phyloP scores from a whole-genome alignment of 2,888 invertebrate species.

The Tipula confusa region DNA sequence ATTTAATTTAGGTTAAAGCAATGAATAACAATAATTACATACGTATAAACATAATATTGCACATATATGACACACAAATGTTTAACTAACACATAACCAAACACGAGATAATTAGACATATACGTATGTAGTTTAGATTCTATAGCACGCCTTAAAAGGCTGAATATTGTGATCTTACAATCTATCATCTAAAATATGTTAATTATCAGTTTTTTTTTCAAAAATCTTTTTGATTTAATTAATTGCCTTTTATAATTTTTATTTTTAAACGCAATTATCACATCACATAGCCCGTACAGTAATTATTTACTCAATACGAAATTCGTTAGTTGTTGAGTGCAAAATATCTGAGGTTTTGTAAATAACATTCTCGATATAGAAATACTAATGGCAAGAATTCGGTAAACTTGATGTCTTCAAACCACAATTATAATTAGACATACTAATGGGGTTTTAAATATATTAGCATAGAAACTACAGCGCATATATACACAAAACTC shows the following conservation, averaged over 20 bases:
- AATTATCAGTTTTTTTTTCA: background rate
- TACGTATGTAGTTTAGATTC: background rate
- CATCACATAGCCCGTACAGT: background rate
- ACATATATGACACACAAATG: background rate
- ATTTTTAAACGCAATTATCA: background rate
- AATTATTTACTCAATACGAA: background rate
- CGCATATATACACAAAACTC: background rate
- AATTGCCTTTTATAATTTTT: background rate
- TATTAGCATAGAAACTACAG: background rate
- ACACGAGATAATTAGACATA: background rate
- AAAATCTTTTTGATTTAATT: background rate
- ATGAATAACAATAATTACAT: no score
- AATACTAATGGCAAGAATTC: background rate
- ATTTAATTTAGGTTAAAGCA: no score
- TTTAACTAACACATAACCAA: background rate
- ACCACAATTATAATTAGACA: background rate
- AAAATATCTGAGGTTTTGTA: background rate
- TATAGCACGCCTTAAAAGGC: background rate
- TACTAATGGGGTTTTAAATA: background rate
- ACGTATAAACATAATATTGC: background rate
- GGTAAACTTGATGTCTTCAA: background rate
- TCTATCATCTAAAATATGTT: background rate
- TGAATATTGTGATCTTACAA: background rate
- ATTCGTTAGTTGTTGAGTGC: no score
- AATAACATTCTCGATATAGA: background rate